Base-by-base conservation (phyloP, 2,113 vertebrate species). In the Bubalus kerabau region DNA sequence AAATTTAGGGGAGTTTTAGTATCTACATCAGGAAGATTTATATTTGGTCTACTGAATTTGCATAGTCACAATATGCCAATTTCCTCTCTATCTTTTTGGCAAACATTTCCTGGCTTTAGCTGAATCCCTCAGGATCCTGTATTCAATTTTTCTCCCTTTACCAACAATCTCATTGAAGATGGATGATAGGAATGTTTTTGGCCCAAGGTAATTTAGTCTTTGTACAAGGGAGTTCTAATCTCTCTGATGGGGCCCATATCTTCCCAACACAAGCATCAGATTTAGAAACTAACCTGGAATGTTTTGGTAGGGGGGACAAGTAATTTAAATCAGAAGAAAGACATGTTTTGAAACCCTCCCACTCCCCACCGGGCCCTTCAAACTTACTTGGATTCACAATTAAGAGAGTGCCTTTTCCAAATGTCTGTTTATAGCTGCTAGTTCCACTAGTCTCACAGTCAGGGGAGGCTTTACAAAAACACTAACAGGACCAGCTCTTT, bases 351-450 rank as follows among this genome's bases (percentile, higher is more conserved):
- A 76, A 30, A 28, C 52, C 19, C 78, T 48, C 30, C 32, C 87
- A 43, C 43, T 7, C 5, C 3, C 54, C 50, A 9, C 28, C 5
- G 21, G 14, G 21, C 28, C 67, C 36, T 83, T 97, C 57, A 59
- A 24, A 98, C 98, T 98, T 98, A 98, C 98, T 97, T 67, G 97
- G 94, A 83, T 90, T 97, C 76, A 99, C 93, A 1, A 36, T 95
- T 50, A 99, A 80, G 87, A 96, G 87, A 13, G 97, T 98, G 82
- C 98, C 97, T 93, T 97, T 97, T 56, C 98, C 98, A 98, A 98
- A 98, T 19, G 67, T 43, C 6, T 96, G 6, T 24, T 95, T 87
- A 30, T 50, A 67, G 56, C 0, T 48, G 60, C 36, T 1, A 13
- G 46, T 0, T 87, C 91, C 93, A 90, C 7, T 95, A 46, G 95